phyloP scores from a whole-genome alignment of 2,113 vertebrate species.

The Ammospiza nelsoni region DNA sequence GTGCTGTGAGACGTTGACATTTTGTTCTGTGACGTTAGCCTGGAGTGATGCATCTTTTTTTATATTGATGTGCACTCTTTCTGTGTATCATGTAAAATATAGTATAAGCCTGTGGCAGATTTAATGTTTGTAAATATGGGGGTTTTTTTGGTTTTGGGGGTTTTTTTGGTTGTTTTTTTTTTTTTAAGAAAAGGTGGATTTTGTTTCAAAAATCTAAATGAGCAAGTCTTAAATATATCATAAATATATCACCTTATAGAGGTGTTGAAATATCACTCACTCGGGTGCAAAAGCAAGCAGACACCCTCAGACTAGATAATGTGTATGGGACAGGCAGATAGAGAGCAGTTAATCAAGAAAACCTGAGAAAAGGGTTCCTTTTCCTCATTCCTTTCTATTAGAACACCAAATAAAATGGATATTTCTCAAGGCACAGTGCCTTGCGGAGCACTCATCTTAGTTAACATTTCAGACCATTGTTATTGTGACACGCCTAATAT shows the following conservation, averaged over 20 bases:
- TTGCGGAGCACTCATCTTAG: constrained; percentile 61
- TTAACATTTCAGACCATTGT: constrained; percentile 20
- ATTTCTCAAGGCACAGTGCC: constrained; percentile 68
- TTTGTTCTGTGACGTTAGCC: not conserved
- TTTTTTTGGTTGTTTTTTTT: not conserved
- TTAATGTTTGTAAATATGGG: constrained; percentile 85
- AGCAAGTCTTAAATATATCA: constrained; percentile 78
- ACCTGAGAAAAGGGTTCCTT: constrained; percentile 40
- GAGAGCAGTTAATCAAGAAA: not conserved
- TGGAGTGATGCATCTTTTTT: constrained; percentile 33
- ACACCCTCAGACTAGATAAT: not conserved
- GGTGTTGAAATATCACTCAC: constrained; percentile 64
- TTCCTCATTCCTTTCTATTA: constrained; percentile 61
- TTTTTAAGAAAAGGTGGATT: constrained; percentile 84
- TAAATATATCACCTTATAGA: constrained; percentile 69
- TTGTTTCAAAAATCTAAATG: constrained; percentile 97
- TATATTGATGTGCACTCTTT: constrained; percentile 34
- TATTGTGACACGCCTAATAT: constrained; percentile 45
- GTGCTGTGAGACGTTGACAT: not conserved
- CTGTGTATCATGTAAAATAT: constrained; percentile 68
- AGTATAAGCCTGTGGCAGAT: constrained; percentile 82
- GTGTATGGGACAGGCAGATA: not conserved
- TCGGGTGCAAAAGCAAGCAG: constrained; percentile 23
- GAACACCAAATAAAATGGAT: constrained; percentile 73
- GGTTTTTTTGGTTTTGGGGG: not conserved